Base-by-base conservation (phyloP, 2,888 invertebrate species). In the Acanthosoma haemorrhoidale region DNA sequence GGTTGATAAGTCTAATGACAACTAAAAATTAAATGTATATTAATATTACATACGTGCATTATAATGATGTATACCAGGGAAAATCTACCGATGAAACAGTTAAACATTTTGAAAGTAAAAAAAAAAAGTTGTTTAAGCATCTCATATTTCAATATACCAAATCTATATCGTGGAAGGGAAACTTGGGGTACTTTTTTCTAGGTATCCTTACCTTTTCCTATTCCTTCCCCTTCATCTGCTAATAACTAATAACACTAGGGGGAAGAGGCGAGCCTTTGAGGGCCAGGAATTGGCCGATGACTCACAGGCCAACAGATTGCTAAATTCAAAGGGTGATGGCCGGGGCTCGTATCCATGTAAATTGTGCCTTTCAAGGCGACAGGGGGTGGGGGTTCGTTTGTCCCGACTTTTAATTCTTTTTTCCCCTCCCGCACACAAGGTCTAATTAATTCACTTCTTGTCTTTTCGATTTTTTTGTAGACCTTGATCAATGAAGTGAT, bases 1-100 rank as follows among this genome's bases (percentile, higher is more conserved):
- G 38, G 84, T 83, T 72, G 85, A 85, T 63, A 96, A 78, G 81
- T 96, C 91, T 68, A 95, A 76, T 0, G 96, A 96, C 68, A 97
- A 81, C 90, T 94, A 81, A 57, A 87, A 85, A 38, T 74, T 74
- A 75, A 72, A 68, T 68, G n/a, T n/a, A n/a, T n/a, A n/a, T n/a
- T n/a, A n/a, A n/a, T n/a, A n/a, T n/a, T n/a, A n/a, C n/a, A n/a
- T n/a, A n/a, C n/a, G n/a, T n/a, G n/a, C n/a, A n/a, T n/a, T n/a
- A n/a, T n/a, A n/a, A n/a, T n/a, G n/a, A n/a, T n/a, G n/a, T n/a
- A n/a, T n/a, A n/a, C n/a, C n/a, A n/a, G n/a, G n/a, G n/a, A n/a
- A n/a, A n/a, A n/a, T n/a, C n/a, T n/a, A n/a, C n/a, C n/a, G n/a
- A n/a, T n/a, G n/a, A n/a, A n/a, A n/a, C n/a, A n/a, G n/a, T n/a